Evolutionary conservation across 2,888 invertebrate genomes (phyloP).

Genomic region (Drosophila melanocephala): DNA sequence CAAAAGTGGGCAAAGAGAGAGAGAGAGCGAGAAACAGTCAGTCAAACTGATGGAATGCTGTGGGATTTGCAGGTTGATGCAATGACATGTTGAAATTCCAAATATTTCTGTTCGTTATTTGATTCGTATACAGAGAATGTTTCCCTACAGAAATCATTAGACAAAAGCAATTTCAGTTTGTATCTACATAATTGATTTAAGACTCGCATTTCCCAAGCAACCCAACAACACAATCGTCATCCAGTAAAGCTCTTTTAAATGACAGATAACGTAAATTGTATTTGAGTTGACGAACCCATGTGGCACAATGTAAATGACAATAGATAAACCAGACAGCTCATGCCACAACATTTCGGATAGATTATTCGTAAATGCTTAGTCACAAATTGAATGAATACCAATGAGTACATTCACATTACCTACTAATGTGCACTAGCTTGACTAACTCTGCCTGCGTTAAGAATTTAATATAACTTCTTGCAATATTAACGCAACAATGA

Average conservation of each 20-base stretch:
- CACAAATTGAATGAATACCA: neutral
- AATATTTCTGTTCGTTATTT: conserved; percentile 42
- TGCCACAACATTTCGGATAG: conserved; percentile 12
- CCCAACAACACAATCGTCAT: conserved; percentile 12
- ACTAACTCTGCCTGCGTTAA: neutral
- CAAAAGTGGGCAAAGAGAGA: neutral
- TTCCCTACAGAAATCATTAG: conserved; percentile 33
- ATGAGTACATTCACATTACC: neutral
- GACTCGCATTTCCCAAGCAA: neutral
- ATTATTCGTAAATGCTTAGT: conserved; percentile 6
- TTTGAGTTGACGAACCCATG: conserved; percentile 2
- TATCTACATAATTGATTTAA: conserved; percentile 49
- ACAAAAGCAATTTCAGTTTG: conserved; percentile 39
- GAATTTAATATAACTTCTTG: neutral
- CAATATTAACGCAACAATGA: conserved; percentile 4
- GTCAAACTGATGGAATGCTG: conserved; percentile 27
- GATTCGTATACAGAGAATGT: conserved; percentile 14
- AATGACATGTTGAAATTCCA: conserved; percentile 33
- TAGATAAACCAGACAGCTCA: conserved; percentile 1
- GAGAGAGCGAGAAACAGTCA: neutral
- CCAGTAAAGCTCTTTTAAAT: conserved; percentile 13
- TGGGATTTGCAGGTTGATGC: conserved; percentile 7
- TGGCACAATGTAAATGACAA: neutral
- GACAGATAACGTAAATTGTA: conserved; percentile 26
- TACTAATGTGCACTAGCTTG: neutral